Evolutionary conservation across 2,113 vertebrate species (phyloP), one percentile per base, ranked within the genome.

Genomic region (Athene cunicularia): DNA sequence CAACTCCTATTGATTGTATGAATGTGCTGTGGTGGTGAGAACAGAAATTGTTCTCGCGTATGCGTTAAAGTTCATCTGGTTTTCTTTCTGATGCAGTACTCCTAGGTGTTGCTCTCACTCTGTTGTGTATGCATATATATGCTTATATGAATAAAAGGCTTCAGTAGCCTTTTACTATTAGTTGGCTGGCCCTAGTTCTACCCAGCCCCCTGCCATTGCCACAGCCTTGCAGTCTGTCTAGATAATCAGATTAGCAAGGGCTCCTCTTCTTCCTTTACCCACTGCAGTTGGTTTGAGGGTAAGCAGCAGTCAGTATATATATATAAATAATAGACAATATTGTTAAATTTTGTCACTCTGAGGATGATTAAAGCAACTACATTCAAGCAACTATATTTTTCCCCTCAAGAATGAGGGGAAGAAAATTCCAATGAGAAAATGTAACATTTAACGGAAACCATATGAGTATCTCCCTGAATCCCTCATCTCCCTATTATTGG

Each of bases 41-140:
- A 23, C 45, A 77, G 68, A 30, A 84, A 71, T n/a, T 60, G 32
- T 30, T 72, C 62, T 18, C 30, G 32, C 27, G 67, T 7, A 16
- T 6, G 22, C 79, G 59, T 49, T 80, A 3, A 72, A 79, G 92
- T 45, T 75, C 68, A 37, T 15, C n/a, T 75, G 39, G 7, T 47
- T 86, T 60, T 52, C 33, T 14, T 43, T 22, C 63, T 37, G 68
- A 18, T 7, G 7, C 13, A 17, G 53, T 15, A 41, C 82, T 70
- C 37, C 27, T 9, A 14, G 9, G 22, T 41, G 11, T 58, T 94
- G 52, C 50, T 87, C 14, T 62, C 22, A 7, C 45, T 26, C 0
- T 24, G 39, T 8, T n/a, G 15, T 6, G 20, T 41, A 8, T 14
- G 6, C n/a, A 5, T 22, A 2, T 16, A 4, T 2, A 5, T 21